These are phyloP conservation scores for Malurus alboscapulatus DNA, from an alignment of 2,113 vertebrate species.

Conservation along the genomic window DNA sequence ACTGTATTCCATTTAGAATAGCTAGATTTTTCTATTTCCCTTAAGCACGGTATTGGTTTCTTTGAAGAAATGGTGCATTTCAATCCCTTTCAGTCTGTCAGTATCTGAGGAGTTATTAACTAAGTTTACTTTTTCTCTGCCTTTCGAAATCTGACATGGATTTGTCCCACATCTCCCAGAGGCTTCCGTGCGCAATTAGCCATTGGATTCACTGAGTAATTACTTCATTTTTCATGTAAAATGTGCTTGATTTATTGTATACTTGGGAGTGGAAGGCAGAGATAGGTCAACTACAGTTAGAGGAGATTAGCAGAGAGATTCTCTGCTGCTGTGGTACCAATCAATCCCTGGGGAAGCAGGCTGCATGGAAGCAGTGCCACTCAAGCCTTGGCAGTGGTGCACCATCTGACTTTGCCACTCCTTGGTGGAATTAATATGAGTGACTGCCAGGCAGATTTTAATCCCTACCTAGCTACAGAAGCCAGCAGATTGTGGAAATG, in stretches of 20 bases:
- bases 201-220: slow-evolving; percentile 85
- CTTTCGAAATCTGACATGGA: slow-evolving; percentile 76
- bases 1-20: not conserved
- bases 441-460: slow-evolving; percentile 38
- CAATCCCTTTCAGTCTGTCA: slow-evolving; percentile 54
- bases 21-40: slow-evolving; percentile 61
- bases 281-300: slow-evolving; percentile 77
- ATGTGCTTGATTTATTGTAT: slow-evolving; percentile 82
- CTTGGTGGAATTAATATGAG: slow-evolving; percentile 53
- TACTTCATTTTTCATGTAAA: slow-evolving; percentile 89
- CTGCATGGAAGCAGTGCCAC: slow-evolving; percentile 65
- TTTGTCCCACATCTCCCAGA: slow-evolving; percentile 82
- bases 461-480: slow-evolving; percentile 9
- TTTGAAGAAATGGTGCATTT: slow-evolving; percentile 64
- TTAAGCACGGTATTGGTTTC: slow-evolving; percentile 37
- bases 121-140: slow-evolving; percentile 71
- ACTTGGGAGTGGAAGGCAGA: slow-evolving; percentile 72
- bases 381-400: slow-evolving; percentile 75
- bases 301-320: slow-evolving; percentile 70
- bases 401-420: slow-evolving; percentile 40
- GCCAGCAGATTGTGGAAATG: slow-evolving; percentile 59
- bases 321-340: slow-evolving; percentile 30
- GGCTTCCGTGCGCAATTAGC: slow-evolving; percentile 84
- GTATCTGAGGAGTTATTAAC: slow-evolving; percentile 69
- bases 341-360: slow-evolving; percentile 37